Evolutionary conservation across 2,113 vertebrate genomes (phyloP), one percentile per base, ranked within the genome.

Genomic region (Centropus unirufus): DNA sequence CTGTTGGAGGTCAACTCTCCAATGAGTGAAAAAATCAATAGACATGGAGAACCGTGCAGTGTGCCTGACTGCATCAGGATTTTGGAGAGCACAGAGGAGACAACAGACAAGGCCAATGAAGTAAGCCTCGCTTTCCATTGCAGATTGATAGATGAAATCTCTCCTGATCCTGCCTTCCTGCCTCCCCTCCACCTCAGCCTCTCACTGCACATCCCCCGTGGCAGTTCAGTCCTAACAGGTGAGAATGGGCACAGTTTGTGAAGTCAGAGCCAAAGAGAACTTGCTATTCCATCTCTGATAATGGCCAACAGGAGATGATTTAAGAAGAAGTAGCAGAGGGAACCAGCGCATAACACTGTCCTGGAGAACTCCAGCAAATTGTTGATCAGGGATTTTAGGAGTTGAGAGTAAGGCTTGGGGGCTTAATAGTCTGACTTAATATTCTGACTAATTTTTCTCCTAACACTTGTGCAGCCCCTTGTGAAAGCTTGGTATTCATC

Each of bases 141-240:
- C 18, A 55, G 58, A 54, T 20, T 8, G 30, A 36, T 11, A 61
- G 23, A 49, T 21, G 2, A 85, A 66, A 8, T 34, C 69, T 21
- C 19, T 83, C 68, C 63, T 40, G 8, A 26, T 21, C 4, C 21
- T 73, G 20, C 16, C 36, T 42, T 23, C 10, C 18, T 36, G 14
- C 24, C 54, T 27, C 30, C 81, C 14, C n/a, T 78, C 18, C 36
- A 8, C 39, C 51, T 51, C 0, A 0, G 16, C 27, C 15, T 72
- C 59, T 39, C n/a, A 26, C 22, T 29, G 51, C 26, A 69, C 40
- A 58, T 34, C n/a, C n/a, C 29, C 29, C 55, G 26, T 23, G 51
- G 46, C 64, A 84, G 44, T 16, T 21, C 67, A 91, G 42, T 39
- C 26, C 52, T 40, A 12, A 36, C 4, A 64, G n/a, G 32, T 55